phyloP scores from a whole-genome alignment of 2,888 invertebrate genomes.

The Leptodirus hochenwartii region DNA sequence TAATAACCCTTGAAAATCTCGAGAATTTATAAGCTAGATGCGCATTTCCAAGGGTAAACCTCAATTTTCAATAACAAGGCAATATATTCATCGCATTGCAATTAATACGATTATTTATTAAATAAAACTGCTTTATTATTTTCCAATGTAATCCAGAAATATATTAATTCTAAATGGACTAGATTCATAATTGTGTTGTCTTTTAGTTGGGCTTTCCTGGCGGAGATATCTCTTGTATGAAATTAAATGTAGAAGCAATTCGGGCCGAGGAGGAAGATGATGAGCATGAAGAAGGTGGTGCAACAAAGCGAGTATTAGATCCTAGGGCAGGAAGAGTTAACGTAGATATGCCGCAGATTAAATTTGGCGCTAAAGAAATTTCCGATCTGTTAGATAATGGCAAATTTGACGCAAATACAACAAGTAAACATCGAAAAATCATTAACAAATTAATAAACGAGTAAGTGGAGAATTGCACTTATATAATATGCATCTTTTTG shows the following conservation, averaged over 20 bases:
- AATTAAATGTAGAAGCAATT: slow-evolving; percentile 27
- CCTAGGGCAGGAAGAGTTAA: slow-evolving; percentile 67
- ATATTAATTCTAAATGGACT: too few relatives aligned
- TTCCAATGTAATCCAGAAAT: too few relatives aligned
- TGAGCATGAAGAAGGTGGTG: slow-evolving; percentile 11
- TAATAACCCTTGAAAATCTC: neutral
- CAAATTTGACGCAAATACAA: slow-evolving; percentile 31
- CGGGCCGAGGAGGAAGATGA: slow-evolving; percentile 15
- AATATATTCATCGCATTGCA: too few relatives aligned
- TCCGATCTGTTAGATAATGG: slow-evolving; percentile 32
- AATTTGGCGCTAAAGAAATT: slow-evolving; percentile 40
- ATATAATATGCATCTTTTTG: too few relatives aligned
- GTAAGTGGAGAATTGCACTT: too few relatives aligned
- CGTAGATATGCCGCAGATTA: slow-evolving; percentile 49
- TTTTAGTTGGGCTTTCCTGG: slow-evolving; percentile 53
- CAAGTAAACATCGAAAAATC: slow-evolving; percentile 35
- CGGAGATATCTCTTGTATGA: slow-evolving; percentile 45
- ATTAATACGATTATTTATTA: too few relatives aligned
- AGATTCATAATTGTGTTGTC: too few relatives aligned
- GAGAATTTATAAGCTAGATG: too few relatives aligned
- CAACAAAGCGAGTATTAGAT: slow-evolving; percentile 33
- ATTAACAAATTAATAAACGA: slow-evolving; percentile 33
- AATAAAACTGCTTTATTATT: too few relatives aligned
- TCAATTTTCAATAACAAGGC: slow-evolving; percentile 2
- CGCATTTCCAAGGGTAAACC: too few relatives aligned